phyloP scores from a whole-genome alignment of 2,888 invertebrate species.

The Brachylomia viminalis region DNA sequence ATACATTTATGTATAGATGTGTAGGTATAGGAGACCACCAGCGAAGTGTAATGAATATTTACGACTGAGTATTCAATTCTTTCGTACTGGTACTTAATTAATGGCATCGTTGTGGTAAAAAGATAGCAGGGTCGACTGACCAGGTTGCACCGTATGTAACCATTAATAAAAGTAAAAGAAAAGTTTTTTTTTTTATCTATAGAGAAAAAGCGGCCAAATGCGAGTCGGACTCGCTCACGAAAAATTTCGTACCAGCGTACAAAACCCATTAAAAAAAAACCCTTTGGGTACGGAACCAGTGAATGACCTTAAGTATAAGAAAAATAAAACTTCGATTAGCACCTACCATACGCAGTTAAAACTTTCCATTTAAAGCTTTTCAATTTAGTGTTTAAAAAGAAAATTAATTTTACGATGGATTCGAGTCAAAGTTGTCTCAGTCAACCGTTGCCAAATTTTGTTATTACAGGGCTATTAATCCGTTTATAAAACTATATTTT shows the following conservation, averaged over 20 bases:
- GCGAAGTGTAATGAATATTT: conserved; percentile 44
- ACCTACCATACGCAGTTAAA: not conserved
- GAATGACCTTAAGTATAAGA: not conserved
- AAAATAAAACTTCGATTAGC: not conserved
- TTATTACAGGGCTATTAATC: conserved; percentile 27
- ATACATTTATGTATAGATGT: conserved; percentile 14
- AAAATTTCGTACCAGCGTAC: no score
- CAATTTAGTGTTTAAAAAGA: conserved; percentile 4
- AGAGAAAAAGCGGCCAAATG: not conserved
- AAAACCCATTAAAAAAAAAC: no score
- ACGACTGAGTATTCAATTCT: conserved; percentile 17
- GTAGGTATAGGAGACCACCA: conserved; percentile 39
- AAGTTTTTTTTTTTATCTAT: not conserved
- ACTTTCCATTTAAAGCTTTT: conserved; percentile 26
- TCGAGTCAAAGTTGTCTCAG: conserved; percentile 12
- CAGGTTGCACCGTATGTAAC: not conserved
- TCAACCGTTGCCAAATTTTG: conserved; percentile 17
- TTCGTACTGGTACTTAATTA: conserved; percentile 20
- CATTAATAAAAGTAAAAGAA: not conserved
- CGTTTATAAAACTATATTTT: conserved; percentile 41
- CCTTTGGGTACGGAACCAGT: no score
- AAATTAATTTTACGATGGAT: conserved; percentile 25
- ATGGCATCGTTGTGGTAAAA: conserved; percentile 16
- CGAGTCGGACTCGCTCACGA: no score
- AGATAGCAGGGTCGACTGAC: no score